phyloP scores from a whole-genome alignment of 2,797 vertebrate species.

The Pseudochirops cupreus region DNA sequence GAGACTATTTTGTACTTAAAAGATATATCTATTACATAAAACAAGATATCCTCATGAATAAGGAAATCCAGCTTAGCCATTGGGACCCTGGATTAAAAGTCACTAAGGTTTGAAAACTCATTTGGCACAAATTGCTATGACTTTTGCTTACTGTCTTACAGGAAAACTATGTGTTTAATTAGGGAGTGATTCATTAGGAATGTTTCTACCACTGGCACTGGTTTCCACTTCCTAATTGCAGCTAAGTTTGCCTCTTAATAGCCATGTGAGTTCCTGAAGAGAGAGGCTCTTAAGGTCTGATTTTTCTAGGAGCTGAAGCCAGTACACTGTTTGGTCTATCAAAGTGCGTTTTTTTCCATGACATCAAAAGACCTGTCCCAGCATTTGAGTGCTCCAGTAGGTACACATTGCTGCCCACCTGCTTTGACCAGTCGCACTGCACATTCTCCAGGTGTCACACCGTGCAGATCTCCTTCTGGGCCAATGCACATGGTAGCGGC shows the following conservation, averaged over 20 bases:
- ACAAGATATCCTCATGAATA: constrained; percentile 31
- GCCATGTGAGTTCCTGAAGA: background rate
- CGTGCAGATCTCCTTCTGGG: constrained; percentile 94
- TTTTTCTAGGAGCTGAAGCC: constrained; percentile 30
- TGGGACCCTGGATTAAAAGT: constrained; percentile 26
- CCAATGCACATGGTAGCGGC: constrained; percentile 95
- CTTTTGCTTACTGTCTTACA: background rate
- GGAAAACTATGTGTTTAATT: background rate
- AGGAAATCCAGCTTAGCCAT: constrained; percentile 48
- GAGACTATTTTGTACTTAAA: constrained; percentile 50
- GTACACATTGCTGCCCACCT: constrained; percentile 83
- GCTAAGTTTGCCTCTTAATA: background rate
- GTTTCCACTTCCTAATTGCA: background rate
- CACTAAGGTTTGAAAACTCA: constrained; percentile 46
- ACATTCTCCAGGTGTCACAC: constrained; percentile 92
- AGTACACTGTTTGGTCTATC: background rate
- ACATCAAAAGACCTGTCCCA: constrained; percentile 14
- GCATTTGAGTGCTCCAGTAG: background rate
- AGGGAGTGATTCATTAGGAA: background rate
- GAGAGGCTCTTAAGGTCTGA: background rate
- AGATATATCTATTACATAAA: constrained; percentile 54
- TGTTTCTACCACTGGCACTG: background rate
- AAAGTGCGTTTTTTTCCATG: constrained; percentile 1
- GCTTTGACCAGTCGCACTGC: constrained; percentile 93
- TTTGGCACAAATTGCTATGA: constrained; percentile 19